phyloP scores from a whole-genome alignment of 2,888 invertebrate genomes.

The Eulithis testata region DNA sequence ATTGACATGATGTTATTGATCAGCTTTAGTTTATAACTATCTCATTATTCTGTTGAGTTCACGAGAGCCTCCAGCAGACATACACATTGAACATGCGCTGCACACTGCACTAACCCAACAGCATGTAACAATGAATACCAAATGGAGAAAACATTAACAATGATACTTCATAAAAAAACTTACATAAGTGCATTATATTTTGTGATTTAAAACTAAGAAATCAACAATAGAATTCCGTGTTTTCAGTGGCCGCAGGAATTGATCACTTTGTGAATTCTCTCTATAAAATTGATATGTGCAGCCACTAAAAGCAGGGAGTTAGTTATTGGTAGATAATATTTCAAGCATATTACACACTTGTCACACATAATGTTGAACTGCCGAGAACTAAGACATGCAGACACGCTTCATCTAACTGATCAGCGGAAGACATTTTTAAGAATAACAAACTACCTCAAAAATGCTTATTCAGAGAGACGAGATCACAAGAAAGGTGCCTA shows the following conservation, averaged over 20 bases:
- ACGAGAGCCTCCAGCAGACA: slow-evolving; percentile 58
- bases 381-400: slow-evolving; percentile 13
- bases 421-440: slow-evolving; percentile 28
- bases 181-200: slow-evolving; percentile 67
- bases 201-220: slow-evolving; percentile 69
- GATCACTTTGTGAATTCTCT: slow-evolving; percentile 62
- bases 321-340: slow-evolving; percentile 31
- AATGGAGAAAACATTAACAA: slow-evolving; percentile 52
- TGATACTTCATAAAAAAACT: slow-evolving; percentile 64
- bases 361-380: slow-evolving; percentile 25
- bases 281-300: slow-evolving; percentile 36
- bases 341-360: slow-evolving; percentile 52
- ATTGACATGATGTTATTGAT: slow-evolving; percentile 35
- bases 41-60: slow-evolving; percentile 45
- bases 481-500: slow-evolving; percentile 13
- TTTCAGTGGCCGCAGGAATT: slow-evolving; percentile 49
- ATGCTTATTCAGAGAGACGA: slow-evolving; percentile 14
- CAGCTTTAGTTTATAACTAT: slow-evolving; percentile 19
- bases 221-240: slow-evolving; percentile 45
- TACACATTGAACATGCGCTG: slow-evolving; percentile 5
- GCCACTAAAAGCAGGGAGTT: slow-evolving; percentile 51
- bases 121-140: slow-evolving; percentile 46
- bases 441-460: slow-evolving; percentile 25
- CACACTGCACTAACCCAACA: slow-evolving; percentile 50
- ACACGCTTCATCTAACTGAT: slow-evolving; percentile 18